phyloP scores from a whole-genome alignment of 2,797 vertebrate genomes.

The Hemibagrus guttatus region DNA sequence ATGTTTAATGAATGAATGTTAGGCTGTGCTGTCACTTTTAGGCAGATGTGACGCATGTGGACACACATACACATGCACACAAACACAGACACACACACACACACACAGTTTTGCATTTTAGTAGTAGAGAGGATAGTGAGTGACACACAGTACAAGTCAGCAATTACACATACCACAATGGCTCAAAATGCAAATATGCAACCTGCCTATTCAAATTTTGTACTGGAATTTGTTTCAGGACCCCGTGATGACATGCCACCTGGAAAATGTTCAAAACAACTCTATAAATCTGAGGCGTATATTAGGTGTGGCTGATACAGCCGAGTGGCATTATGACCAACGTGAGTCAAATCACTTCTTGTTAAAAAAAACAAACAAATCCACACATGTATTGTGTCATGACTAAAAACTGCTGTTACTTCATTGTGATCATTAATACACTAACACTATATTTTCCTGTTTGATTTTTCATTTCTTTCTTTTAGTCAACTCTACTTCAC shows the following conservation, averaged over 20 bases:
- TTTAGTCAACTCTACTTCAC: neutral
- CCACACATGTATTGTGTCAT: neutral
- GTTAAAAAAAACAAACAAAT: neutral
- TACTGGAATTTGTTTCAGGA: constrained; percentile 50
- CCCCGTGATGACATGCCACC: constrained; percentile 61
- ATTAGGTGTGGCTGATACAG: neutral
- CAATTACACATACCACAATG: constrained; percentile 56
- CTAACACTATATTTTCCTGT: neutral
- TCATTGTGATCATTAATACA: neutral
- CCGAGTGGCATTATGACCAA: constrained; percentile 70
- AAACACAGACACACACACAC: constrained; percentile 60
- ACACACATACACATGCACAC: constrained; percentile 60
- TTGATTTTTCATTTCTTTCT: neutral
- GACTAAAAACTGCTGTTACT: neutral
- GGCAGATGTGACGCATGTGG: constrained; percentile 72
- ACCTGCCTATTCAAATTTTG: constrained; percentile 36
- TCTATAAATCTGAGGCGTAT: neutral
- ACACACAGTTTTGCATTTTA: constrained; percentile 75
- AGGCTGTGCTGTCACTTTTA: constrained; percentile 88
- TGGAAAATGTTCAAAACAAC: neutral
- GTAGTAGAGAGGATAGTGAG: constrained; percentile 63
- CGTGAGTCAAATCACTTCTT: constrained; percentile 63
- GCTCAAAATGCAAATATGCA: constrained; percentile 42
- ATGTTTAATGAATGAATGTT: constrained; percentile 94
- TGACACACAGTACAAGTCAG: constrained; percentile 16